Base-by-base conservation (phyloP, 2,797 vertebrate genomes). In the Catharus ustulatus region DNA sequence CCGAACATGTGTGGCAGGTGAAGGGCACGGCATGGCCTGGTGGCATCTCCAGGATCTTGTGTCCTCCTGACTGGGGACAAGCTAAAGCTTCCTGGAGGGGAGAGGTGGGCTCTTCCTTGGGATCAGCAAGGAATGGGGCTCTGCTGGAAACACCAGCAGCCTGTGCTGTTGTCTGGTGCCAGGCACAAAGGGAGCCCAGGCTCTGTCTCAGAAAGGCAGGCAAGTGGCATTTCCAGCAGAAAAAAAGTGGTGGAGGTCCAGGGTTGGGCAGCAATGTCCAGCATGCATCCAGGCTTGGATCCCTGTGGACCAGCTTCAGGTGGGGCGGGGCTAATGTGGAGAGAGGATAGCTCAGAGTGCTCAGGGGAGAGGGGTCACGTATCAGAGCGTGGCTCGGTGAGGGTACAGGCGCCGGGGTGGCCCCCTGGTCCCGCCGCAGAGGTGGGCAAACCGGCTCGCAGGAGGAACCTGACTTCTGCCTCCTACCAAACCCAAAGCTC, bases 401-500 rank as follows among this genome's bases (percentile, higher is more conserved):
- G 3, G 19, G 83, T 51, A 49, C 45, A 72, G 93, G 93, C 4
- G 9, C 62, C 22, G 8, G 66, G 83, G 87, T 38, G 85, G 77
- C 68, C 75, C 73, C 88, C 75, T 76, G 5, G 1, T 74, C 75
- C 95, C 4, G 90, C 92, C 69, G 0, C 91, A 97, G 95, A 92
- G 92, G 89, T 96, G 87, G 77, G 87, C 94, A 95, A 97, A 96
- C 95, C 27, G 9, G 68, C 86, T 91, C 49, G 52, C 29, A 72
- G 78, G 32, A 89, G 52, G 74, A 83, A 57, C 55, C 51, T 7
- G 38, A 49, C 76, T 89, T 80, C 64, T 93, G 49, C 61, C 84
- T 89, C 74, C 67, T 73, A 43, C 74, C 72, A 27, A 91, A 81
- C 48, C 69, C 74, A 77, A 42, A 78, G 78, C 90, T 84, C 77